Conservation (phyloP, 2,113 vertebrate genomes). For the human region DNA sequence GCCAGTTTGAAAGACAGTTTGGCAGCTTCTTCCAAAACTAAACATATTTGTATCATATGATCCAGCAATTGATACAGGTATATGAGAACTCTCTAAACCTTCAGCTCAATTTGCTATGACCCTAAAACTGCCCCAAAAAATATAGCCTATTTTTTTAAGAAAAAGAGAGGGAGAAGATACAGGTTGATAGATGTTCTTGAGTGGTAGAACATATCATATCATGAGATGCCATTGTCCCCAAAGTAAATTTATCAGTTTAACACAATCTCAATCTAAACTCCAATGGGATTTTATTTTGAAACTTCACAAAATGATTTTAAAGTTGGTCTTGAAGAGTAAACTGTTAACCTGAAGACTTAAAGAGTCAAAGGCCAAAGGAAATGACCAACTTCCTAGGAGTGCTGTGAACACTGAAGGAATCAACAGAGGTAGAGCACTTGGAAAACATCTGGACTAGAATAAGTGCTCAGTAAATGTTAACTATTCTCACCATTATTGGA, state of each 20-base stretch:
- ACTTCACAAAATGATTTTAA: neutral
- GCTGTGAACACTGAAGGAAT: neutral
- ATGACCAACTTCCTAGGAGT: neutral
- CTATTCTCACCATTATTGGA: neutral
- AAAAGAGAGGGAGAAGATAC: neutral
- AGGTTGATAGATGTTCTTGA: neutral
- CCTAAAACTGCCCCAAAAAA: neutral
- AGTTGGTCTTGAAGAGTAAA: neutral
- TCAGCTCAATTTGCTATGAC: neutral
- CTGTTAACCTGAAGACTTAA: neutral
- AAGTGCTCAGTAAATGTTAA: neutral
- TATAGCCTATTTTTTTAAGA: neutral
- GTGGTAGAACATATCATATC: neutral
- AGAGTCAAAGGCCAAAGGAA: neutral
- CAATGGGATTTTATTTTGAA: neutral
- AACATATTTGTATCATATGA: neutral
- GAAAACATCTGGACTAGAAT: neutral
- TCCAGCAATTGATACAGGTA: neutral
- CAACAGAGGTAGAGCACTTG: neutral
- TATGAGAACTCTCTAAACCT: neutral
- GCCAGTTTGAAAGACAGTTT: neutral
- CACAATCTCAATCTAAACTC: neutral
- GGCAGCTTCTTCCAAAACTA: neutral
- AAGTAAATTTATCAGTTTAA: neutral
- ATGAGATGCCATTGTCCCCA: neutral